phyloP scores from a whole-genome alignment of 2,113 vertebrate genomes.

The Ammodytes marinus region DNA sequence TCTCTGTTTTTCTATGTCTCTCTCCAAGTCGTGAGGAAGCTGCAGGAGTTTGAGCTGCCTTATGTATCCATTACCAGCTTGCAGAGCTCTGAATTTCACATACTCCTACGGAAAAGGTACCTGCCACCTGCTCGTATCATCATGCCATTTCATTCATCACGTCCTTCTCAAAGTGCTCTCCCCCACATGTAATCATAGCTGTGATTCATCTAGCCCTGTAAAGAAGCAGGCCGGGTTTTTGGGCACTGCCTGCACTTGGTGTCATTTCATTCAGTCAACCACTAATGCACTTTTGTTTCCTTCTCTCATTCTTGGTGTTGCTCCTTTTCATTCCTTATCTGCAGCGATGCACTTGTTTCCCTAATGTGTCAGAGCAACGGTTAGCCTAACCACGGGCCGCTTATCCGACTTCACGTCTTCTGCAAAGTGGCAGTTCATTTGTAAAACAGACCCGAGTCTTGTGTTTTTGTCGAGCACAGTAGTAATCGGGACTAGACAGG shows the following conservation, averaged over 20 bases:
- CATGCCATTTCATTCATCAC: conserved; percentile 10
- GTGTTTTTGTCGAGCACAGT: conserved; percentile 8
- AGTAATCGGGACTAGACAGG: conserved; percentile 10
- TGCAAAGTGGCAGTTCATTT: conserved; percentile 31
- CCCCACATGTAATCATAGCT: conserved; percentile 16
- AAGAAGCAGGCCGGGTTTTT: conserved; percentile 16
- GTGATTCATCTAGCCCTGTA: conserved; percentile 18
- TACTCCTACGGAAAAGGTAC: conserved; percentile 97
- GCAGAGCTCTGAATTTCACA: conserved; percentile 91
- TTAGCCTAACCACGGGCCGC: not conserved
- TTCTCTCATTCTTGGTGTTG: not conserved
- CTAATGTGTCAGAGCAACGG: not conserved
- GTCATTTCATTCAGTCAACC: not conserved
- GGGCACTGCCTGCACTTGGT: not conserved
- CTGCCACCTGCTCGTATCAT: conserved; percentile 36
- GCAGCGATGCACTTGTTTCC: conserved; percentile 15
- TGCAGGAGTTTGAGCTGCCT: conserved; percentile 98
- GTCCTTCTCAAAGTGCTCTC: not conserved
- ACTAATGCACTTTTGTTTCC: not conserved
- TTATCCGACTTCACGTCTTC: conserved; percentile 23
- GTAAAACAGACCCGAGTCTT: not conserved
- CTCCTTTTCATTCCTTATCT: conserved; percentile 31
- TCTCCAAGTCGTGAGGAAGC: conserved; percentile 92
- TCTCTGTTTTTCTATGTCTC: not conserved
- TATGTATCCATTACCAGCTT: conserved; percentile 97